These are phyloP conservation scores for Lasioglossum lativentre DNA, from an alignment of 2,888 invertebrate genomes.

Conservation along the genomic window DNA sequence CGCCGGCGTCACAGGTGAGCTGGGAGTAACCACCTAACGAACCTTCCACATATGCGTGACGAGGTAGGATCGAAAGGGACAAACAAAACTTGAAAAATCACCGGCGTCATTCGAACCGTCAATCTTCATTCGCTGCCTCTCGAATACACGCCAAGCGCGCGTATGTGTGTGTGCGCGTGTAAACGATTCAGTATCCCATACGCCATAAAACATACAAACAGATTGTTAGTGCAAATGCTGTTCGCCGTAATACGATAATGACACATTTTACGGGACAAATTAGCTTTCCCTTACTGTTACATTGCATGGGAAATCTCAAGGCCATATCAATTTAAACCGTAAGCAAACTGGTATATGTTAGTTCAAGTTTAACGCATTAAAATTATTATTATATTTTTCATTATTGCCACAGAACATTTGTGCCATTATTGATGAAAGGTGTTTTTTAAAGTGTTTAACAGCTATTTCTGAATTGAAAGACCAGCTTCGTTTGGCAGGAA, in stretches of 20 bases:
- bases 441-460: background rate
- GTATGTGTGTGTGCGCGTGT: background rate
- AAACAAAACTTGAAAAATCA: background rate
- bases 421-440: background rate
- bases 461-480: background rate
- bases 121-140: constrained; percentile 5
- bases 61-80: constrained; percentile 25
- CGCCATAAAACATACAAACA: background rate
- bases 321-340: background rate
- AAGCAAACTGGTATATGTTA: background rate
- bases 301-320: background rate
- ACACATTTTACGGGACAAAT: background rate
- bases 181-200: background rate
- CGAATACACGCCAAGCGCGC: background rate
- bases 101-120: constrained; percentile 4
- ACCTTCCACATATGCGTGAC: constrained; percentile 49
- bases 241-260: constrained; percentile 1
- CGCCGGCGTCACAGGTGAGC: constrained; percentile 76
- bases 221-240: background rate
- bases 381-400: background rate
- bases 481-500: background rate
- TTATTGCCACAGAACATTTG: background rate
- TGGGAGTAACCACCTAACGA: constrained; percentile 61
- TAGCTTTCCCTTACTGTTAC: background rate
- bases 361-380: too few relatives aligned